phyloP scores from a whole-genome alignment of 2,797 vertebrate genomes.

The Podarcis lilfordi region DNA sequence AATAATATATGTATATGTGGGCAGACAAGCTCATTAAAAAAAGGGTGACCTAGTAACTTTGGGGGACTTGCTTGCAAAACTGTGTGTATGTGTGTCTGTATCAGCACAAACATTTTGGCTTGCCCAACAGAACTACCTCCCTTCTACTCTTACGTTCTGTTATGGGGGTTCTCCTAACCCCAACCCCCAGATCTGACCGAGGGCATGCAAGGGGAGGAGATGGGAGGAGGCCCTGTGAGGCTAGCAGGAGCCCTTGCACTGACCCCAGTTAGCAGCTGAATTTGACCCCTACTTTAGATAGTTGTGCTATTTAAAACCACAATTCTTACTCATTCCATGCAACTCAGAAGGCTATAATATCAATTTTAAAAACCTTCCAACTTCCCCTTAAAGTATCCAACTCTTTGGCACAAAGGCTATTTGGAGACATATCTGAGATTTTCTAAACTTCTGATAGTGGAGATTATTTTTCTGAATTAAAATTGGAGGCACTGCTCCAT shows the following conservation, averaged over 20 bases:
- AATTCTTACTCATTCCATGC: background rate
- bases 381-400: background rate
- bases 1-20: background rate
- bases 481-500: background rate
- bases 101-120: no score
- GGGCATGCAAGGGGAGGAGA: no score
- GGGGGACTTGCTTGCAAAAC: background rate
- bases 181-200: no score
- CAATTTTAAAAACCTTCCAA: background rate
- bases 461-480: background rate
- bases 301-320: background rate
- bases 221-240: no score
- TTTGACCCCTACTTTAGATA: no score
- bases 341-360: background rate
- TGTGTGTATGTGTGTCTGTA: no score
- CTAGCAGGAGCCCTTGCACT: no score
- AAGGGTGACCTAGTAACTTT: background rate
- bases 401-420: background rate
- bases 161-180: no score
- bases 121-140: no score
- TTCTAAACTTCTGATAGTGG: background rate
- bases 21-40: background rate
- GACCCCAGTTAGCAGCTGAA: no score
- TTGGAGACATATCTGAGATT: background rate
- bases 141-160: no score